A percentile compares a stretch with the other conserved stretches of the same genome.
phyloP scores from a whole-genome alignment of 1,140 invertebrate genomes.

The Euura lappo region DNA sequence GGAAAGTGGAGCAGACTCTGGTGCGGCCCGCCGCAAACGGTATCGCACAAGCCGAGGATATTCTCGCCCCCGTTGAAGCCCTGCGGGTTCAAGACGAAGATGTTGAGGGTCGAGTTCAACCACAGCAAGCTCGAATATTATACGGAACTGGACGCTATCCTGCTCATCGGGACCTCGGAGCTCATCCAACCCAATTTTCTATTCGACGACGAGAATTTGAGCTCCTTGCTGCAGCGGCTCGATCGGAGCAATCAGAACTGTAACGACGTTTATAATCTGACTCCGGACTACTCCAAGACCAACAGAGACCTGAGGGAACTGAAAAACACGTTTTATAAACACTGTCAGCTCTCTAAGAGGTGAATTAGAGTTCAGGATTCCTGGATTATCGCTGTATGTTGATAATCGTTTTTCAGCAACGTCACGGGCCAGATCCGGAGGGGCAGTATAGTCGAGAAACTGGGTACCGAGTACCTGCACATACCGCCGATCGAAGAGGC shows the following conservation, averaged over 20 bases:
- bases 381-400: neutral
- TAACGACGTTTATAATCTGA: slow-evolving; percentile 52
- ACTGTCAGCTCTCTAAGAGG: slow-evolving; percentile 53
- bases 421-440: slow-evolving; percentile 50
- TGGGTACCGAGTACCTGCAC: slow-evolving; percentile 49
- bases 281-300: slow-evolving; percentile 48
- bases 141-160: slow-evolving; percentile 86
- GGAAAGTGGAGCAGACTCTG: slow-evolving; percentile 78
- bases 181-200: slow-evolving; percentile 47
- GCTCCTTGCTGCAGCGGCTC: slow-evolving; percentile 44
- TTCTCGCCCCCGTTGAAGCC: slow-evolving; percentile 74
- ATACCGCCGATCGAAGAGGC: slow-evolving; percentile 57
- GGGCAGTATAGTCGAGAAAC: slow-evolving; percentile 47
- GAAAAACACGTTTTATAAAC: slow-evolving; percentile 46
- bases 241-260: slow-evolving; percentile 30
- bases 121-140: slow-evolving; percentile 82
- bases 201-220: slow-evolving; percentile 44
- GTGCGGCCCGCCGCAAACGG: slow-evolving; percentile 72
- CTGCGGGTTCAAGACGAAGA: slow-evolving; percentile 56
- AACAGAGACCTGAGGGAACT: slow-evolving; percentile 46
- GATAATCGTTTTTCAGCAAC: slow-evolving; percentile 40
- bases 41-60: slow-evolving; percentile 69
- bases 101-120: slow-evolving; percentile 78
- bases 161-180: slow-evolving; percentile 69
- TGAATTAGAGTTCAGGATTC: slow-evolving; percentile 24